Base-by-base conservation (phyloP, 2,888 invertebrate genomes). In the Andrena bicolor region DNA sequence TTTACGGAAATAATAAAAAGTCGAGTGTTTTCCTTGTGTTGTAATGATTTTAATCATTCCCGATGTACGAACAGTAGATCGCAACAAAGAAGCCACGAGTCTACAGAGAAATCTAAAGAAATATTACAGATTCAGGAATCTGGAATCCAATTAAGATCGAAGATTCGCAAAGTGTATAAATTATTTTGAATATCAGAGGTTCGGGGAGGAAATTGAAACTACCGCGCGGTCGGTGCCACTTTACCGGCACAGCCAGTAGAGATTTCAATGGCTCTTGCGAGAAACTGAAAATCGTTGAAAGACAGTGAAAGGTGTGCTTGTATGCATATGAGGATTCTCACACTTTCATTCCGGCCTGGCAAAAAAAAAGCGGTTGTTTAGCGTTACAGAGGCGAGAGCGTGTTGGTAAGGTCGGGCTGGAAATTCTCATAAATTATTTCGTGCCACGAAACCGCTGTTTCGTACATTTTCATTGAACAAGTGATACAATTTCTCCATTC, bases 311-410 rank as follows among this genome's bases (percentile, higher is more conserved):
- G 82, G 82, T 61, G 28, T 35, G 66, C 71, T 89, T 86, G 84
- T 82, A 85, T 82, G 86, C 86, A 85, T 84, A 87, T 81, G 81
- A 79, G 82, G 82, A 88, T 91, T 92, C 91, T 88, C 91, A 91
- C 90, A 92, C 91, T 91, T 92, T 92, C 91, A 85, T 91, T 87
- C 73, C 66, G 65, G 56, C 65, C 56, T 70, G 81, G 83, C 87
- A 88, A 82, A 89, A 87, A 86, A 82, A 89, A 87, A 86, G 72
- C 77, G 61, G 69, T 65, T 77, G 76, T 86, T 84, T 66, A 65
- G 56, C 63, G 56, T 70, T 75, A 65, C 63, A 73, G 58, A 83
- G 80, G 76, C 41, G 75, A 72, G 82, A 73, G 48, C 73, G 76
- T 65, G 49, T 13, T 65, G 53, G 84, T 70, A 81, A 81, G 76